phyloP scores from a whole-genome alignment of 2,113 vertebrate species.

The Progne subis region DNA sequence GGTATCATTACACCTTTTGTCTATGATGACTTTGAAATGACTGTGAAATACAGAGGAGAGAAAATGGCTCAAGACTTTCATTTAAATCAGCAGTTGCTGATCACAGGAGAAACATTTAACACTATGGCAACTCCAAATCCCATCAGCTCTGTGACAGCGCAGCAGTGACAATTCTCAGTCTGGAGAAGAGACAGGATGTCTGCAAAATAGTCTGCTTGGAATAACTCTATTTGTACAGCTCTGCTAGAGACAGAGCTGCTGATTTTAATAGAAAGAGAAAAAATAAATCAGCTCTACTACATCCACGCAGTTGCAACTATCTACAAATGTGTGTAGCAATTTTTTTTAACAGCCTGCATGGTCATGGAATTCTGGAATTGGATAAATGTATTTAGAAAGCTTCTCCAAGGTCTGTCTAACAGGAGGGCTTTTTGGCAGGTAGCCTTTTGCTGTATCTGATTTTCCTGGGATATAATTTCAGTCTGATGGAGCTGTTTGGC shows the following conservation, averaged over 20 bases:
- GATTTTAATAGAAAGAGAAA: not conserved
- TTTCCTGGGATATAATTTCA: not conserved
- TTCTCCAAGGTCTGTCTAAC: not conserved
- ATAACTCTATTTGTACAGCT: conserved; percentile 27
- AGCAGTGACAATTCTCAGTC: conserved; percentile 20
- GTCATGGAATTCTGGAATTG: not conserved
- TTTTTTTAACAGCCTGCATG: not conserved
- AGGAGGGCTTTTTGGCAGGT: not conserved
- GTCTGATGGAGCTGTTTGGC: not conserved
- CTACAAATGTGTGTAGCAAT: not conserved
- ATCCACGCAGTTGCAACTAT: not conserved
- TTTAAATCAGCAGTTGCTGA: conserved; percentile 49
- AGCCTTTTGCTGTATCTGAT: not conserved
- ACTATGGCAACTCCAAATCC: conserved; percentile 41
- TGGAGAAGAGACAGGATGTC: conserved; percentile 19
- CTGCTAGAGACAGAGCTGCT: not conserved
- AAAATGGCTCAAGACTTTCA: conserved; percentile 34
- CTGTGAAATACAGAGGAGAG: not conserved
- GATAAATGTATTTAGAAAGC: not conserved
- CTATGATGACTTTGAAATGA: not conserved
- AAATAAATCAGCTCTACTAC: not conserved
- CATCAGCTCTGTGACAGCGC: not conserved
- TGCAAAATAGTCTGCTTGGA: conserved; percentile 15
- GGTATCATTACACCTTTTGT: not conserved
- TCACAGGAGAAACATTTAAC: conserved; percentile 47